These are phyloP conservation scores for Cyanoramphus novaezelandiae DNA, from an alignment of 2,113 vertebrate genomes.

Conservation along the genomic window DNA sequence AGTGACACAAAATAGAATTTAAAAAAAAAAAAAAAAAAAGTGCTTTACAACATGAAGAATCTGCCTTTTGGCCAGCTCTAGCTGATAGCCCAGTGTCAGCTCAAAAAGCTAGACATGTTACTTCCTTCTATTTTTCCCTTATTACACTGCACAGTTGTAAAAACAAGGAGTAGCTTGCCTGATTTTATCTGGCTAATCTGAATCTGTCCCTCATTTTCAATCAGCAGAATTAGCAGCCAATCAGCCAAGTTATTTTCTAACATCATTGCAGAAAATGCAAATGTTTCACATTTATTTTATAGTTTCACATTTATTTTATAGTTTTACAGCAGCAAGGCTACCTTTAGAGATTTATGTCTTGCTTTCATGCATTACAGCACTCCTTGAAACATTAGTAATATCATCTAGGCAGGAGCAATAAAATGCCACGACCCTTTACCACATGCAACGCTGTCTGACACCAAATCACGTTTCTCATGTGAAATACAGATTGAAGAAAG, in stretches of 20 bases:
- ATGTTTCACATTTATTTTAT: not conserved
- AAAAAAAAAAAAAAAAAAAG: not conserved
- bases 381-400: conserved; percentile 56
- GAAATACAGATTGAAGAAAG: conserved; percentile 39
- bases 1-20: not conserved
- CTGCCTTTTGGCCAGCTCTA: conserved; percentile 42
- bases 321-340: not conserved
- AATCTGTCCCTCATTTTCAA: not conserved
- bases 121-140: conserved; percentile 4
- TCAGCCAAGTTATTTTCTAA: conserved; percentile 27
- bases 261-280: conserved; percentile 33
- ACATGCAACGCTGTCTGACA: conserved; percentile 34
- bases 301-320: conserved; percentile 23
- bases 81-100: conserved; percentile 20
- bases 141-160: not conserved
- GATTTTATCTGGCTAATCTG: not conserved
- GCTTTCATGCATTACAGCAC: conserved; percentile 43
- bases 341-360: conserved; percentile 47
- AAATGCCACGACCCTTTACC: conserved; percentile 37
- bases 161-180: not conserved
- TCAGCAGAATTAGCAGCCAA: conserved; percentile 32
- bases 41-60: not conserved
- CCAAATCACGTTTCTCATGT: conserved; percentile 46
- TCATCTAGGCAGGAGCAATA: conserved; percentile 38
- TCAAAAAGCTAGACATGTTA: not conserved